A percentile compares a stretch with the other conserved stretches of the same genome.
Conservation (phyloP, 2,797 vertebrate genomes). For the Eutrigla gurnardus region DNA sequence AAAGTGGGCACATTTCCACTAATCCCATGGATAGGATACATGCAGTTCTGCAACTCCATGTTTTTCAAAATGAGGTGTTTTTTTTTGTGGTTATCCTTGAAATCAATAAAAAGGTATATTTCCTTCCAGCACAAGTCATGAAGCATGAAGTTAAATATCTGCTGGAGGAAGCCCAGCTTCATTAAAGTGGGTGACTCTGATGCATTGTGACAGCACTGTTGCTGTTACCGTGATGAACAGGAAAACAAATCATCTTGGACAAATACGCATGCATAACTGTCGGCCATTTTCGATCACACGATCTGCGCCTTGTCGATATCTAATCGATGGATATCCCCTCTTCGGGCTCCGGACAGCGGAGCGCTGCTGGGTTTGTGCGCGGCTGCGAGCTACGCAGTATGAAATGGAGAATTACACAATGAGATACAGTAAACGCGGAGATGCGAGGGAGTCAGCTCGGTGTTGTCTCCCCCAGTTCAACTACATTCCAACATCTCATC, state of each 20-base stretch:
- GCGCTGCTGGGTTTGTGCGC: conserved; percentile 53
- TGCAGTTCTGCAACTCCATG: conserved; percentile 34
- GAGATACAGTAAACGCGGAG: conserved; percentile 8
- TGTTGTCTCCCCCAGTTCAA: neutral
- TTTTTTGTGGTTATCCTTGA: neutral
- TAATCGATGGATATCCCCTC: conserved; percentile 35
- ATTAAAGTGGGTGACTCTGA: conserved; percentile 14
- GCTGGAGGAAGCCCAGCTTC: neutral
- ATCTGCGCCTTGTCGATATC: conserved; percentile 33
- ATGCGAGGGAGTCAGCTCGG: neutral
- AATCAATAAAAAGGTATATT: neutral
- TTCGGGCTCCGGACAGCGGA: conserved; percentile 49
- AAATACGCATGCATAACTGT: conserved; percentile 4
- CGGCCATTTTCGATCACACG: conserved; percentile 27
- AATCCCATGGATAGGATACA: neutral
- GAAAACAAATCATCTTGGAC: conserved; percentile 8
- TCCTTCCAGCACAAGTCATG: neutral
- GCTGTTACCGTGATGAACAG: neutral
- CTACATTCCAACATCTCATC: conserved; percentile 11
- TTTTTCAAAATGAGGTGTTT: conserved; percentile 14
- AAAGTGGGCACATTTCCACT: conserved; percentile 2
- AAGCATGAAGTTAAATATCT: conserved; percentile 7
- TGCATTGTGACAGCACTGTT: neutral
- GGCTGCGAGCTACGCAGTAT: conserved; percentile 80
- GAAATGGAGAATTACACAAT: conserved; percentile 66